A percentile compares a stretch with the other conserved stretches of the same genome.
Conservation (phyloP, 2,113 vertebrate species). For the Misgurnus mizolepis region DNA sequence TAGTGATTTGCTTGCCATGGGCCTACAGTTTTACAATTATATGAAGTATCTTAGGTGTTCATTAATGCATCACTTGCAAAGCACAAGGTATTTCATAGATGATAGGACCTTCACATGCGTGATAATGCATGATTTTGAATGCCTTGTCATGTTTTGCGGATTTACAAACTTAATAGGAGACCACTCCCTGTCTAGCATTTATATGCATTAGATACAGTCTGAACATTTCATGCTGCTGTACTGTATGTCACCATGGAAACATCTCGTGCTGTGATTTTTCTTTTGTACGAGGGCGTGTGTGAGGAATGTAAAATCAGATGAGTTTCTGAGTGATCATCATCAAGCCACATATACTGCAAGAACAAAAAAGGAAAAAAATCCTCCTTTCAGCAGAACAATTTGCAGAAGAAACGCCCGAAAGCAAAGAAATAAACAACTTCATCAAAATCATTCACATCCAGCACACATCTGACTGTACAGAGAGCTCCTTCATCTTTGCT, state of each 20-base stretch:
- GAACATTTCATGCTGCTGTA: constrained; percentile 17
- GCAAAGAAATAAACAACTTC: constrained; percentile 37
- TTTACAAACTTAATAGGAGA: constrained; percentile 3
- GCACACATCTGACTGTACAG: background rate
- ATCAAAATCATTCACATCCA: constrained; percentile 32
- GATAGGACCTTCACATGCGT: background rate
- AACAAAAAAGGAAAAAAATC: constrained; percentile 22
- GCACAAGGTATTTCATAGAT: background rate
- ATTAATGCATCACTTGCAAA: constrained; percentile 4
- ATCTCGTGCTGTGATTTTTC: constrained; percentile 36
- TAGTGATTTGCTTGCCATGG: background rate
- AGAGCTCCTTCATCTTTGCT: constrained; percentile 15
- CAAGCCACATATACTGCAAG: constrained; percentile 21
- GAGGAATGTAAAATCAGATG: constrained; percentile 46
- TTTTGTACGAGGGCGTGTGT: constrained; percentile 39
- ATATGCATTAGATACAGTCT: constrained; percentile 15
- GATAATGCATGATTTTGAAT: background rate
- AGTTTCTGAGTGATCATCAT: constrained; percentile 42
- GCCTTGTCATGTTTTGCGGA: constrained; percentile 28
- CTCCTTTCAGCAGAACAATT: constrained; percentile 24
- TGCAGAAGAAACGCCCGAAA: constrained; percentile 16
- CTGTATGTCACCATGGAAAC: constrained; percentile 53
- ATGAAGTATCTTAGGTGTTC: background rate
- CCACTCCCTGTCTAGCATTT: constrained; percentile 9
- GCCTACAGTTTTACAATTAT: constrained; percentile 8